phyloP scores from a whole-genome alignment of 1,140 invertebrate species.

The Gryon sp. region DNA sequence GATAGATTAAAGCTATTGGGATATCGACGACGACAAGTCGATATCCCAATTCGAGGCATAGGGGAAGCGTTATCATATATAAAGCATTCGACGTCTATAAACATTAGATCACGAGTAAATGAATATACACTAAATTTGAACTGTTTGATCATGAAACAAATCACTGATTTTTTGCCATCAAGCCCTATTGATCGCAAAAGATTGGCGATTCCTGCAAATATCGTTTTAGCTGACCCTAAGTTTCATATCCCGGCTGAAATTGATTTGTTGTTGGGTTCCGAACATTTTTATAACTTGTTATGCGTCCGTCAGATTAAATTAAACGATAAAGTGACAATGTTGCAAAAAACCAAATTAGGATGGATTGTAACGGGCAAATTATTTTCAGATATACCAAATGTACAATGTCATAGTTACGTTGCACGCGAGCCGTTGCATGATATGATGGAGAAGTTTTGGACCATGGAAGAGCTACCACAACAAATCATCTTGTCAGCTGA shows the following conservation, averaged over 20 bases:
- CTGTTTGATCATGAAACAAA: conserved; percentile 15
- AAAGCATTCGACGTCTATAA: background rate
- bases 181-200: background rate
- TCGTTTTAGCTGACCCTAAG: conserved; percentile 17
- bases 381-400: no score
- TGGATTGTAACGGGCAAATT: conserved; percentile 21
- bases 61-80: background rate
- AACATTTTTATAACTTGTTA: conserved; percentile 21
- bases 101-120: background rate
- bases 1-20: conserved; percentile 26
- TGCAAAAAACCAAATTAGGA: conserved; percentile 24
- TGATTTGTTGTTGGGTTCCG: conserved; percentile 27
- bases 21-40: no score
- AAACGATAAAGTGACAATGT: background rate
- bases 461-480: conserved; percentile 19
- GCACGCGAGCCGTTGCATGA: background rate
- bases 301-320: conserved; percentile 24
- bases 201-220: conserved; percentile 8
- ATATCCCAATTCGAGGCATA: conserved; percentile 28
- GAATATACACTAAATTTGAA: conserved; percentile 2
- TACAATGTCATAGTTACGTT: no score
- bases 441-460: conserved; percentile 10
- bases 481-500: conserved; percentile 21
- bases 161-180: background rate
- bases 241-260: conserved; percentile 14